Percentiles rank a stretch among this genome's conserved stretches.
phyloP scores from a whole-genome alignment of 2,888 invertebrate species.

The Parthenolecanium corni region DNA sequence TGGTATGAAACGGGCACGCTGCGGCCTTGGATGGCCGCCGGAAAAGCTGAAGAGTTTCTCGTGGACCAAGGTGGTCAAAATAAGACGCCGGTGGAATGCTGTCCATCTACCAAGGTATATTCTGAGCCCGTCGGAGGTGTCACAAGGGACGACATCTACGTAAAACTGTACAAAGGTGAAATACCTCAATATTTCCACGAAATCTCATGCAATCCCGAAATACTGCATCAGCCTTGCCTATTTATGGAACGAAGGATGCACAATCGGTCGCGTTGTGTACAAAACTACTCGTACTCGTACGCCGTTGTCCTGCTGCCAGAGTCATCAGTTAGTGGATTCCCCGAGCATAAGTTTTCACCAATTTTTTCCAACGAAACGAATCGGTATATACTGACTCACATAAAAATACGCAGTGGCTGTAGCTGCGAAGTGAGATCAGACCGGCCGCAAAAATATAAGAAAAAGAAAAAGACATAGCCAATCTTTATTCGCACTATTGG shows the following conservation, averaged over 20 bases:
- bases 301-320: conserved; percentile 60
- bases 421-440: conserved; percentile 62
- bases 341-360: conserved; percentile 28
- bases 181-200: conserved; percentile 51
- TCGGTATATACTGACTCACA: conserved; percentile 70
- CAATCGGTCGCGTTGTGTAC: conserved; percentile 64
- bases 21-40: conserved; percentile 45
- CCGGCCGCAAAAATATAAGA: conserved; percentile 38
- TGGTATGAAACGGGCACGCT: not conserved
- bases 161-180: conserved; percentile 51
- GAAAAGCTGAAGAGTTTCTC: conserved; percentile 53
- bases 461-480: not conserved
- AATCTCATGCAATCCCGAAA: conserved; percentile 59
- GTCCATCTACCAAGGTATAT: conserved; percentile 66
- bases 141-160: conserved; percentile 57
- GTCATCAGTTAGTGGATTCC: conserved; percentile 36
- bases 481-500: not conserved
- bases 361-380: conserved; percentile 34
- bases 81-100: conserved; percentile 57
- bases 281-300: conserved; percentile 71
- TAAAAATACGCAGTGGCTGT: conserved; percentile 70
- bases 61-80: conserved; percentile 44
- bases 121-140: conserved; percentile 65
- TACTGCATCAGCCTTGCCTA: conserved; percentile 60
- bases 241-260: conserved; percentile 59